A percentile compares a stretch with the other conserved stretches of the same genome.
These are phyloP conservation scores for Plutomurus gul DNA, from an alignment of 1,140 invertebrate genomes.

Conservation along the genomic window DNA sequence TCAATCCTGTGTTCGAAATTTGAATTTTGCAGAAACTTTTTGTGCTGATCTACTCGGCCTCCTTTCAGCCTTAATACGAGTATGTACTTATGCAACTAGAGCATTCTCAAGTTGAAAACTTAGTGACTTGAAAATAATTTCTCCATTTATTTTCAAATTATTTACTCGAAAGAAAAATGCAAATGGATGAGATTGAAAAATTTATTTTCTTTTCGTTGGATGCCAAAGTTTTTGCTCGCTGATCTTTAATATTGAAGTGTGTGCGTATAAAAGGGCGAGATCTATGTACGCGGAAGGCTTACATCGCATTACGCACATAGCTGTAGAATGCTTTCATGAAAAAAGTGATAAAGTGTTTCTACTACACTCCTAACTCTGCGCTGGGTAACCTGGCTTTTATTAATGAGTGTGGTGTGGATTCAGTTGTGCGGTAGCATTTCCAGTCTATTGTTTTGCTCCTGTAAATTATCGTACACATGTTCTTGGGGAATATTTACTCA, in stretches of 20 bases:
- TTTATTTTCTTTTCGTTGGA: constrained; percentile 1
- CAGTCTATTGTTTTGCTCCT: constrained; percentile 4
- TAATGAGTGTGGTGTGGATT: neutral
- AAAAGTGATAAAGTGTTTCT: constrained; percentile 1
- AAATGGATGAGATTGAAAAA: neutral
- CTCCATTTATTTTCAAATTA: neutral
- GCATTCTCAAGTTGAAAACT: neutral
- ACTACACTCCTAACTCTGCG: neutral
- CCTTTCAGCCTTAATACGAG: too few species aligned
- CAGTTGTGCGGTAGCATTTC: neutral
- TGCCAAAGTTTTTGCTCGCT: neutral
- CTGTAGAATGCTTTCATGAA: neutral
- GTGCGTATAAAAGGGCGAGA: neutral
- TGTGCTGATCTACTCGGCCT: too few species aligned
- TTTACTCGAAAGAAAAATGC: neutral
- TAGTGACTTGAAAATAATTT: neutral
- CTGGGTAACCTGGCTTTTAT: neutral
- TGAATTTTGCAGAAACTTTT: too few species aligned
- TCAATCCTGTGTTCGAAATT: too few species aligned
- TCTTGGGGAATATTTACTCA: neutral
- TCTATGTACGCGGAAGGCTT: constrained; percentile 10
- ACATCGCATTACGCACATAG: neutral
- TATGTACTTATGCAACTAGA: too few species aligned
- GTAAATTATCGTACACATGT: constrained; percentile 13
- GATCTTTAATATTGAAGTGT: neutral